Evolutionary conservation across 2,113 vertebrate genomes (phyloP).

Genomic region (Melospiza georgiana): DNA sequence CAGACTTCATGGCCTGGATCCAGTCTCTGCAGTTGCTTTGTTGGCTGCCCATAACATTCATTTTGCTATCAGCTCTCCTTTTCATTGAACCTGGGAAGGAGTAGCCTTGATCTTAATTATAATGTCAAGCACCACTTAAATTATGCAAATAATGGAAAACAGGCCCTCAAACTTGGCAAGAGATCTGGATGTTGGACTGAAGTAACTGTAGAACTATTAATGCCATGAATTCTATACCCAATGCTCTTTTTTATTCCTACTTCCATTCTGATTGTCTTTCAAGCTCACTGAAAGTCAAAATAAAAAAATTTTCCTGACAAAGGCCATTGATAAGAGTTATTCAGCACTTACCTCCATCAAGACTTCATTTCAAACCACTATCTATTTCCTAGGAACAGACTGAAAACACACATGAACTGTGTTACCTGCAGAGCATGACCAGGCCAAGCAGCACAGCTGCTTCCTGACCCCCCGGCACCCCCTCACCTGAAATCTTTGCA

Average conservation of each 20-base stretch:
- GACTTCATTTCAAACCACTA: neutral
- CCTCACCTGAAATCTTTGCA: neutral
- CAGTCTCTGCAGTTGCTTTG: neutral
- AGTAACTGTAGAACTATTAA: neutral
- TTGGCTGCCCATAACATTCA: neutral
- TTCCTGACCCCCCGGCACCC: rapidly evolving
- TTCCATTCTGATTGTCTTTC: neutral
- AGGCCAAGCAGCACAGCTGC: neutral
- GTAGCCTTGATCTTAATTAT: neutral
- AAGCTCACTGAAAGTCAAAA: neutral
- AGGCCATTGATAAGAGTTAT: neutral
- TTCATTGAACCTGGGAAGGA: neutral
- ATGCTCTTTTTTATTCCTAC: neutral
- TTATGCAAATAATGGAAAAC: neutral
- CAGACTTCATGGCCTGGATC: neutral
- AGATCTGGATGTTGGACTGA: neutral
- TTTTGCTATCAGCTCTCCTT: neutral
- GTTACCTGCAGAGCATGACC: rapidly evolving
- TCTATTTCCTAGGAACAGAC: neutral
- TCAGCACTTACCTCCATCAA: neutral
- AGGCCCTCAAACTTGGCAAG: neutral
- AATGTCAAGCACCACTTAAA: neutral
- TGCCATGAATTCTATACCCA: neutral
- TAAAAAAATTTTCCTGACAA: neutral
- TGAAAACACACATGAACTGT: neutral